These are phyloP conservation scores for Ptilodon capucinus DNA, from an alignment of 2,888 invertebrate genomes.

Conservation along the genomic window DNA sequence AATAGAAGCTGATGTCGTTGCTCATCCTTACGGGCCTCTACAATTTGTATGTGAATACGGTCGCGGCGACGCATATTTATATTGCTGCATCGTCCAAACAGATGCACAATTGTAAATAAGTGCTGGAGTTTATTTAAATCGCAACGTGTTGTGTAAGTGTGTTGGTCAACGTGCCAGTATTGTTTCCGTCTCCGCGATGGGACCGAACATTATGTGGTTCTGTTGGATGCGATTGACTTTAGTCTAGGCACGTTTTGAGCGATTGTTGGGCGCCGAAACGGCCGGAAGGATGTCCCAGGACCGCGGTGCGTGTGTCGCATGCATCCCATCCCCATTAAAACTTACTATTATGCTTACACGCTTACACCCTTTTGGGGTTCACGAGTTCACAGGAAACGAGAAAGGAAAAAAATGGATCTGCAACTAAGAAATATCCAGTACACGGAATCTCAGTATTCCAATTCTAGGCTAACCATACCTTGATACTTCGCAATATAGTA, in stretches of 20 bases:
- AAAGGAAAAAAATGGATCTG: too few species aligned
- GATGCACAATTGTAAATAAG: neutral
- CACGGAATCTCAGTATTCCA: too few species aligned
- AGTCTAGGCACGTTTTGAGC: slow-evolving; percentile 53
- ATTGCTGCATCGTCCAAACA: neutral
- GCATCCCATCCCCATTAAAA: slow-evolving; percentile 16
- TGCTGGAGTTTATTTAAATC: slow-evolving; percentile 6
- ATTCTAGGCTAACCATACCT: too few species aligned
- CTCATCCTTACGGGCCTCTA: neutral
- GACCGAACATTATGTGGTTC: slow-evolving; percentile 10
- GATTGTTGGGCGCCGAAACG: slow-evolving; percentile 55
- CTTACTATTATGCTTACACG: slow-evolving; percentile 7
- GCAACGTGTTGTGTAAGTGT: slow-evolving; percentile 2
- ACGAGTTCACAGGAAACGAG: too few species aligned
- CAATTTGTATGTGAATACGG: neutral
- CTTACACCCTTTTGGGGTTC: too few species aligned
- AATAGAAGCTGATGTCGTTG: slow-evolving; percentile 6
- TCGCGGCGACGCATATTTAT: neutral
- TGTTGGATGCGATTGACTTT: slow-evolving; percentile 3
- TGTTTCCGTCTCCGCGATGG: slow-evolving; percentile 19
- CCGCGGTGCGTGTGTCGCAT: slow-evolving; percentile 47
- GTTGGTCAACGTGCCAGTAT: slow-evolving; percentile 14
- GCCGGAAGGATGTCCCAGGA: slow-evolving; percentile 66
- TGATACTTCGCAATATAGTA: neutral
- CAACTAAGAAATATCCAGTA: too few species aligned